A percentile compares a stretch with the other conserved stretches of the same genome.
phyloP scores from a whole-genome alignment of 2,888 invertebrate species.

The Leptinotarsa rubiginosa region DNA sequence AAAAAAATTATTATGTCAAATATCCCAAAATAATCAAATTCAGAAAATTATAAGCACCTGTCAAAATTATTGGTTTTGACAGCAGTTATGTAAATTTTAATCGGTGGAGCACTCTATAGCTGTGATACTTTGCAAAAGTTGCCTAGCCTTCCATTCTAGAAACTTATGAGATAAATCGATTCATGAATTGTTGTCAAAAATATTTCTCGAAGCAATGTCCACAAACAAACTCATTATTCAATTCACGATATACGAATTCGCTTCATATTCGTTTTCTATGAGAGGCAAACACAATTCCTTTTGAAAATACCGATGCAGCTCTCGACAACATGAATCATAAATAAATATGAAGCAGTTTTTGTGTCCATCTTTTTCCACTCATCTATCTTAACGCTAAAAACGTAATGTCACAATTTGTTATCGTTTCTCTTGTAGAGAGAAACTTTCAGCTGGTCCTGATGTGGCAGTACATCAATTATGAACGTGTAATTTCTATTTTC shows the following conservation, averaged over 20 bases:
- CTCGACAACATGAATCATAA: conserved; percentile 23
- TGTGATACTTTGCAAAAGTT: too few species aligned
- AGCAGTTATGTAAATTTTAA: too few species aligned
- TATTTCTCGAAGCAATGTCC: not conserved
- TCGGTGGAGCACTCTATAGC: too few species aligned
- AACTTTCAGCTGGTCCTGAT: conserved; percentile 17
- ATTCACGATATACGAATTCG: not conserved
- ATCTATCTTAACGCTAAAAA: conserved; percentile 27
- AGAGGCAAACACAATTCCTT: not conserved
- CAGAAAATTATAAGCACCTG: too few species aligned
- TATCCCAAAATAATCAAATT: too few species aligned
- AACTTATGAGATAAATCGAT: too few species aligned
- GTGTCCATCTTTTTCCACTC: conserved; percentile 6
- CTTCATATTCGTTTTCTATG: not conserved
- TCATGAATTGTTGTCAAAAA: not conserved
- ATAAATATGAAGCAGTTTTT: conserved; percentile 27
- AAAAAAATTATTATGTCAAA: too few species aligned
- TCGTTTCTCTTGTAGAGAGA: not conserved
- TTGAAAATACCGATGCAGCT: conserved; percentile 22
- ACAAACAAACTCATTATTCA: not conserved
- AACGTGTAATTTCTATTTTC: conserved; percentile 4
- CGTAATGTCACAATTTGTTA: conserved; percentile 21
- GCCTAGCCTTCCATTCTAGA: too few species aligned
- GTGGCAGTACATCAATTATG: conserved; percentile 15
- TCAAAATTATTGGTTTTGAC: too few species aligned